phyloP scores from a whole-genome alignment of 1,140 invertebrate genomes.

The Mylabris phalerata region DNA sequence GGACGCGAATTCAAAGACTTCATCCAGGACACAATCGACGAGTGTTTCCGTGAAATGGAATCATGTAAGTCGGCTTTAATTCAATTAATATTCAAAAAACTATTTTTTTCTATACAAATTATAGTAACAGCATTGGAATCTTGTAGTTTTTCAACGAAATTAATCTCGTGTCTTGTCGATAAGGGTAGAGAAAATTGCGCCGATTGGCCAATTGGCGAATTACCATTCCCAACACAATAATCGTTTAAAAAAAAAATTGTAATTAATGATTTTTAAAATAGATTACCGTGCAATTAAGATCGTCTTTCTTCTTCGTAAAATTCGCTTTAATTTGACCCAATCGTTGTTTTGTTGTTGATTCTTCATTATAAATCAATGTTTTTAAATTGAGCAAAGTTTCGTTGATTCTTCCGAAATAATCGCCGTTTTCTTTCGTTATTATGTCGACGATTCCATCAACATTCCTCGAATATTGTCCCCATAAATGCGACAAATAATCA shows the following conservation, averaged over 20 bases:
- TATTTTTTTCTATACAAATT: slow-evolving; percentile 23
- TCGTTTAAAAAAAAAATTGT: background rate
- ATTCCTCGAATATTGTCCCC: slow-evolving; percentile 29
- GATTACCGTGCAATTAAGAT: slow-evolving; percentile 1
- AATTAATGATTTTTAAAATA: background rate
- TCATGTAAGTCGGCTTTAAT: slow-evolving; percentile 20
- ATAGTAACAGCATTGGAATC: slow-evolving; percentile 20
- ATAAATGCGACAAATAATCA: slow-evolving; percentile 28
- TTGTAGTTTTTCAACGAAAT: slow-evolving; percentile 31
- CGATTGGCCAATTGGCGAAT: slow-evolving; percentile 37
- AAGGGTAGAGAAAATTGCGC: slow-evolving; percentile 36
- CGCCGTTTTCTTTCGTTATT: background rate
- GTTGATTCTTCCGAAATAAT: too few relatives aligned
- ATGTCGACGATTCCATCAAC: slow-evolving; percentile 14
- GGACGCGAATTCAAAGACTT: slow-evolving; percentile 33
- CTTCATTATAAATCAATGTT: background rate
- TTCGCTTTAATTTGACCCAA: background rate
- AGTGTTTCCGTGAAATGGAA: slow-evolving; percentile 35
- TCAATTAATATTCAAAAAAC: background rate
- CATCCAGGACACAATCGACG: slow-evolving; percentile 35
- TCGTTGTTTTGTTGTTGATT: background rate
- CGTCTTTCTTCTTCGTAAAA: slow-evolving; percentile 1
- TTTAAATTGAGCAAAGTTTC: too few relatives aligned
- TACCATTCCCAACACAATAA: slow-evolving; percentile 19
- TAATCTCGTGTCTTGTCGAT: slow-evolving; percentile 35